phyloP scores from a whole-genome alignment of 2,888 invertebrate genomes.

The Linnaemya tessellans region DNA sequence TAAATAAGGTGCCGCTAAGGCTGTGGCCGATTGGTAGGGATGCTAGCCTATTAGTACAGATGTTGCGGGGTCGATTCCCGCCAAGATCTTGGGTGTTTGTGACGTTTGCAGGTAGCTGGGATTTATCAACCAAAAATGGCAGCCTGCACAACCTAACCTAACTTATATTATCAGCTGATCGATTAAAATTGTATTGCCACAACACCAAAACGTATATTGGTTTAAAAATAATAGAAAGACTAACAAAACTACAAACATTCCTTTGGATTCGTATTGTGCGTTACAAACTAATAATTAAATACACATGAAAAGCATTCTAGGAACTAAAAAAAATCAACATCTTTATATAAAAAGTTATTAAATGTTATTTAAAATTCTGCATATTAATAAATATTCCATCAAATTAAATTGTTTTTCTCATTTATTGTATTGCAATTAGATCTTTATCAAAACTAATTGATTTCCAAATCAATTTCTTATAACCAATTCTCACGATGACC shows the following conservation, averaged over 20 bases:
- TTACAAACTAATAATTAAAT: not conserved
- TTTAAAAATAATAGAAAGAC: not conserved
- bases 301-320: conserved; percentile 2
- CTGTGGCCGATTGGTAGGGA: too few species aligned
- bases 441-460: too few species aligned
- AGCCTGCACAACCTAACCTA: too few species aligned
- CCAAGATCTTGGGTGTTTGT: too few species aligned
- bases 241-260: conserved; percentile 43
- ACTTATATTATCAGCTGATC: not conserved
- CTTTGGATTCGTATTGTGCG: conserved; percentile 16
- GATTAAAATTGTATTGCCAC: conserved; percentile 12
- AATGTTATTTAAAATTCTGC: not conserved
- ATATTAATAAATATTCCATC: conserved; percentile 3
- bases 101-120: too few species aligned
- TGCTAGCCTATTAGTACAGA: too few species aligned
- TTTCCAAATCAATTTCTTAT: too few species aligned
- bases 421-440: too few species aligned
- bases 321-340: not conserved
- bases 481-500: too few species aligned
- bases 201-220: not conserved
- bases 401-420: not conserved
- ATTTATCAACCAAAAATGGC: too few species aligned
- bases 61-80: too few species aligned
- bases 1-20: too few species aligned
- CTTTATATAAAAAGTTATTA: not conserved